Percentiles rank a stretch among this genome's conserved stretches.
Evolutionary conservation across 1,140 invertebrate genomes (phyloP).

Genomic region (Venturia canescens): DNA sequence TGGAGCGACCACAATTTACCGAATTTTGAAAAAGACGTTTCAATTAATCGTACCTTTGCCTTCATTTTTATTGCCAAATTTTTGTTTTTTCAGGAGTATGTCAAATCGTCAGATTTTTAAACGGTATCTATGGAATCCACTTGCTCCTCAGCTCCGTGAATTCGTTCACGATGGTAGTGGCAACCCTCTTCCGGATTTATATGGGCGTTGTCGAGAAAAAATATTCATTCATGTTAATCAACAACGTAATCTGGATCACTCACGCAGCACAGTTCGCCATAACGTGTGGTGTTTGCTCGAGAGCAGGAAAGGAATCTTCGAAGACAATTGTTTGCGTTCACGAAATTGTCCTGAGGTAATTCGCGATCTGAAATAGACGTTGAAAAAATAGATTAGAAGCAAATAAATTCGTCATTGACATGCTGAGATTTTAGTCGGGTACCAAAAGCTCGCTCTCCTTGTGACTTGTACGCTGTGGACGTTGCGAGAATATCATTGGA

Average conservation of each 20-base stretch:
- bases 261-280: constrained; percentile 58
- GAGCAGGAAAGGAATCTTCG: constrained; percentile 54
- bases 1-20: too few relatives aligned
- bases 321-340: constrained; percentile 56
- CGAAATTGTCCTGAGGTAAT: constrained; percentile 52
- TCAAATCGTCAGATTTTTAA: constrained; percentile 56
- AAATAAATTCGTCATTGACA: neutral
- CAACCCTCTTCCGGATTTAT: constrained; percentile 65
- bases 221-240: constrained; percentile 62
- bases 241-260: constrained; percentile 66
- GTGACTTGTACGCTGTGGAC: constrained; percentile 49
- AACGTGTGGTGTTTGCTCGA: constrained; percentile 60
- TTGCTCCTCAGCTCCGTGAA: constrained; percentile 63
- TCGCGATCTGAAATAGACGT: neutral
- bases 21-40: neutral
- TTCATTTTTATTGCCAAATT: neutral
- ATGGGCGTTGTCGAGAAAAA: constrained; percentile 64
- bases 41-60: neutral
- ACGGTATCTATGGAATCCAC: constrained; percentile 60
- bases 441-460: constrained; percentile 45
- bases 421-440: constrained; percentile 41
- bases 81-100: constrained; percentile 55
- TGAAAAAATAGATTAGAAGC: neutral
- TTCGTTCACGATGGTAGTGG: constrained; percentile 65
- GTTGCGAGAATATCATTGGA: constrained; percentile 38